Conservation (phyloP, 2,888 invertebrate species). For the Chrysina gloriosa region DNA sequence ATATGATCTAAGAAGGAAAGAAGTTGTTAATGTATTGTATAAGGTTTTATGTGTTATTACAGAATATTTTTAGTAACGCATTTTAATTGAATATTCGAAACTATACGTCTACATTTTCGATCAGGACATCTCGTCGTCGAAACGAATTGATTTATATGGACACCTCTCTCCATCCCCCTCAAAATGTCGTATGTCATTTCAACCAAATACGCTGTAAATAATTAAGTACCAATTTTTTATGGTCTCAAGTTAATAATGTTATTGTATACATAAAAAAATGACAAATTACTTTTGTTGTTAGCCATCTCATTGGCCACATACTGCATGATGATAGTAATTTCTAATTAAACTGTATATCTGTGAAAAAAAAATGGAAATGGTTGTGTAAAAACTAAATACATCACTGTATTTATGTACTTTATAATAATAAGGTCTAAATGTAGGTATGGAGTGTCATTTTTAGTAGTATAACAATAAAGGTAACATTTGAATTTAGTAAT, state of each 20-base stretch:
- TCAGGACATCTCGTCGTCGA: background rate
- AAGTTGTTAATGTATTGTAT: constrained; percentile 33
- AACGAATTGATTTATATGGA: background rate
- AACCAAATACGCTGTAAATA: constrained; percentile 42
- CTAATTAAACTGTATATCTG: constrained; percentile 23
- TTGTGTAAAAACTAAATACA: constrained; percentile 48
- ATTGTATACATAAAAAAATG: constrained; percentile 18
- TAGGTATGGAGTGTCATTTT: constrained; percentile 55
- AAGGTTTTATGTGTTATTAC: constrained; percentile 30
- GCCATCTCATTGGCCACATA: constrained; percentile 34
- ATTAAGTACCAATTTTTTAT: constrained; percentile 40
- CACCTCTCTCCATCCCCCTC: background rate
- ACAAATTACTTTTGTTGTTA: constrained; percentile 27
- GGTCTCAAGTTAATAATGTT: constrained; percentile 28
- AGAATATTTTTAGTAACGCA: constrained; percentile 13
- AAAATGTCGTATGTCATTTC: constrained; percentile 29
- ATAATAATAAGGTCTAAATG: constrained; percentile 57
- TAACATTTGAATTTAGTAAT: constrained; percentile 47
- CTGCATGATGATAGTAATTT: constrained; percentile 31
- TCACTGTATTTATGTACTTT: constrained; percentile 56
- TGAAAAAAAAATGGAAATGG: constrained; percentile 15
- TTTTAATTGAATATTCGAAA: constrained; percentile 4
- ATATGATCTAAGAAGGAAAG: background rate
- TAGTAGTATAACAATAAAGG: constrained; percentile 57
- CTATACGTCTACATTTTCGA: background rate